These are phyloP conservation scores for Allophyes oxyacanthae DNA, from an alignment of 2,888 invertebrate species.

Conservation along the genomic window DNA sequence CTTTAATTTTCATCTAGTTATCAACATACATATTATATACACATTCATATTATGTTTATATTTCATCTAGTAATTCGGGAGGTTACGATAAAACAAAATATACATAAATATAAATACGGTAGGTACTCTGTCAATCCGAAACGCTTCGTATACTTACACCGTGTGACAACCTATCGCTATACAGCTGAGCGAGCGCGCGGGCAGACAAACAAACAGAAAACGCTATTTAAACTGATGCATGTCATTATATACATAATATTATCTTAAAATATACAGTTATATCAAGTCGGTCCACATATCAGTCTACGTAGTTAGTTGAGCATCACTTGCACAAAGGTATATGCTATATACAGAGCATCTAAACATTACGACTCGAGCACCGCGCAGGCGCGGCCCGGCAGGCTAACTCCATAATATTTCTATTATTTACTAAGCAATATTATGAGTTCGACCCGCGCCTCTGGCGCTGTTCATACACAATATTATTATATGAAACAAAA, in stretches of 20 bases:
- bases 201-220: conserved; percentile 81
- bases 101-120: conserved; percentile 29
- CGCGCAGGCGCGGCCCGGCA: too few species aligned
- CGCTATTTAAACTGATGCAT: conserved; percentile 69
- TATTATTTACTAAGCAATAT: too few species aligned
- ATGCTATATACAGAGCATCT: too few species aligned
- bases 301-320: too few species aligned
- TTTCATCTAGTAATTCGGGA: conserved; percentile 21
- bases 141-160: conserved; percentile 78
- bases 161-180: conserved; percentile 78
- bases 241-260: conserved; percentile 4
- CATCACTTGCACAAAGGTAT: too few species aligned
- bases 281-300: neutral
- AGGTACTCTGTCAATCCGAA: conserved; percentile 58
- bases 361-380: too few species aligned
- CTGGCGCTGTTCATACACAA: too few species aligned
- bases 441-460: too few species aligned
- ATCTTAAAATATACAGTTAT: neutral
- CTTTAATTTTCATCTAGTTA: conserved; percentile 22
- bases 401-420: too few species aligned
- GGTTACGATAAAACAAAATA: conserved; percentile 31
- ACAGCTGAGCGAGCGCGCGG: conserved; percentile 82
- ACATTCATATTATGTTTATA: conserved; percentile 26
- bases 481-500: too few species aligned
- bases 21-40: conserved; percentile 18